Conservation (phyloP, 2,113 vertebrate genomes). For the Dipodomys spectabilis region DNA sequence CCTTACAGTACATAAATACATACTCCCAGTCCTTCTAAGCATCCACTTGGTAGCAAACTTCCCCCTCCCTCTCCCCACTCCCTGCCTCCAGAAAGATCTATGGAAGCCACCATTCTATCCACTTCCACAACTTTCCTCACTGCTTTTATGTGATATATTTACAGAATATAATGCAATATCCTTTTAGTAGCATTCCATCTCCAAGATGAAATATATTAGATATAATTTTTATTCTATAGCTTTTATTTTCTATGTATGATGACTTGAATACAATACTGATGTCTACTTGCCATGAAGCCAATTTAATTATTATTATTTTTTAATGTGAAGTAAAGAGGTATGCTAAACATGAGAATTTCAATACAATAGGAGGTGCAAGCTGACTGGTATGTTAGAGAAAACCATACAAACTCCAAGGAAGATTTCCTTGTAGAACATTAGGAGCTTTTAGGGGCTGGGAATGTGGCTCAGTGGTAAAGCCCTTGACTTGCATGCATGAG, state of each 20-base stretch:
- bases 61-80: no score
- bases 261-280: not conserved
- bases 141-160: not conserved
- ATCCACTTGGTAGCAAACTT: not conserved
- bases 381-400: not conserved
- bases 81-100: no score
- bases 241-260: not conserved
- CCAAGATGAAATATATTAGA: conserved; percentile 9
- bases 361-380: not conserved
- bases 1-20: not conserved
- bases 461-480: no score
- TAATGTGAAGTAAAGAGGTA: not conserved
- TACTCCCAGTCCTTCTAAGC: not conserved
- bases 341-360: not conserved
- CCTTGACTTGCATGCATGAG: no score
- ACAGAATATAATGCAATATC: not conserved
- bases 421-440: not conserved
- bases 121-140: not conserved
- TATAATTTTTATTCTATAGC: not conserved
- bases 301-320: not conserved
- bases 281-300: not conserved
- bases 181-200: not conserved
- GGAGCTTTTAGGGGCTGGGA: no score
- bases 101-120: not conserved
- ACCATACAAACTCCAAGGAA: not conserved